Percentiles rank a stretch among this genome's conserved stretches.
phyloP scores from a whole-genome alignment of 2,888 invertebrate species.

The Piscicola geometra region DNA sequence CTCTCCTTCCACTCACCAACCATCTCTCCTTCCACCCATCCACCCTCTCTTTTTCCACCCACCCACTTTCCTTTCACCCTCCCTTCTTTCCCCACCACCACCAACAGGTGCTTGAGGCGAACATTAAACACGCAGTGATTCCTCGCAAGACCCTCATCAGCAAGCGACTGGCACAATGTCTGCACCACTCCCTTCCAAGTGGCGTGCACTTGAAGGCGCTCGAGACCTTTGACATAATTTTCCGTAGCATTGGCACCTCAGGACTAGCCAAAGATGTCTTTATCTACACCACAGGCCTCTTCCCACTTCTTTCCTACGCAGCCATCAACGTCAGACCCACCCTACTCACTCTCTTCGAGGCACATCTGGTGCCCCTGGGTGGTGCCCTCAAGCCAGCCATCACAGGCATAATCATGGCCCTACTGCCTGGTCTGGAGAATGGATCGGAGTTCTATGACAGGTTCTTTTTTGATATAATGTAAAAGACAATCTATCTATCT shows the following conservation, averaged over 20 bases:
- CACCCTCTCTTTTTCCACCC: no score
- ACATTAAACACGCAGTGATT: conserved; percentile 77
- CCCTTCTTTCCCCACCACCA: no score
- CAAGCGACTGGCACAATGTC: conserved; percentile 84
- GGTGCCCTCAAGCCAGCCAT: conserved; percentile 72
- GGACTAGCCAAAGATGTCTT: conserved; percentile 73
- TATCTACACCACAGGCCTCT: conserved; percentile 73
- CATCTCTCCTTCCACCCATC: no score
- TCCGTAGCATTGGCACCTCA: conserved; percentile 78
- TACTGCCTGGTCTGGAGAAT: conserved; percentile 79
- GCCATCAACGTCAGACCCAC: conserved; percentile 82
- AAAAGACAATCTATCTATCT: no score
- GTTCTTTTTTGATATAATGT: no score
- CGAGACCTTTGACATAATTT: conserved; percentile 84
- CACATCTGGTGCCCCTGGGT: conserved; percentile 76
- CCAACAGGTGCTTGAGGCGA: conserved; percentile 72
- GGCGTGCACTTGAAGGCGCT: conserved; percentile 86
- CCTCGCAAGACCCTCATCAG: conserved; percentile 80
- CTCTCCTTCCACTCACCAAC: no score
- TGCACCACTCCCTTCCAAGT: conserved; percentile 83
- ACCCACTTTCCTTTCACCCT: no score
- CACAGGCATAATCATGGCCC: conserved; percentile 79
- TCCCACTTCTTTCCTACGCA: conserved; percentile 80
- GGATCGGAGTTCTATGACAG: conserved; percentile 77
- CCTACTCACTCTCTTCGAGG: conserved; percentile 76